Percentiles rank a stretch among this genome's conserved stretches.
Conservation (phyloP, 1,140 invertebrate species). For the Drosophila azteca region DNA sequence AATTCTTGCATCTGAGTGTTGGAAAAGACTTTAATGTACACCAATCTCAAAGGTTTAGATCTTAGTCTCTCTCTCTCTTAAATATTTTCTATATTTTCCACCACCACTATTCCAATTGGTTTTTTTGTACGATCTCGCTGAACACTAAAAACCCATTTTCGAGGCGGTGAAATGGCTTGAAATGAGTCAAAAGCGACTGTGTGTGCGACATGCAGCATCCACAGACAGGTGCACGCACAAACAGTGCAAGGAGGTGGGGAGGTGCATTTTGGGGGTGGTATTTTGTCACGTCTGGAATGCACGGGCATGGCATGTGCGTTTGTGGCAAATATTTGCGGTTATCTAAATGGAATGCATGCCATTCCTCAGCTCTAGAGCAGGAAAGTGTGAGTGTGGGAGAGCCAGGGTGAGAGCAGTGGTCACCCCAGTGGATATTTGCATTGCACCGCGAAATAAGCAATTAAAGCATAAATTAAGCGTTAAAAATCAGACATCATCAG, state of each 20-base stretch:
- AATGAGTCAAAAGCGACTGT: too few relatives aligned
- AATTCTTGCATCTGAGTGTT: too few relatives aligned
- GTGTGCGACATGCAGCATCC: not conserved
- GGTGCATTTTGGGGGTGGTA: not conserved
- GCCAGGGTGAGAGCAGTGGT: constrained; percentile 36
- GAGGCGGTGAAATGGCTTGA: too few relatives aligned
- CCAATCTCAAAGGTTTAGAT: too few relatives aligned
- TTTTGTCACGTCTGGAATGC: constrained; percentile 31
- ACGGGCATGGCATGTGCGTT: constrained; percentile 47
- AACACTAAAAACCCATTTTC: too few relatives aligned
- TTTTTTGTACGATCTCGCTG: not conserved
- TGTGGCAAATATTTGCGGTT: constrained; percentile 80
- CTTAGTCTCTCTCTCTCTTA: too few relatives aligned
- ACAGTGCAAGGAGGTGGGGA: too few relatives aligned
- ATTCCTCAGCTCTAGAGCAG: constrained; percentile 15
- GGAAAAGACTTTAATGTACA: too few relatives aligned
- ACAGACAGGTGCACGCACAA: too few relatives aligned
- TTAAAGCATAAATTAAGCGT: constrained; percentile 78
- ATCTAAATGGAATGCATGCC: constrained; percentile 74
- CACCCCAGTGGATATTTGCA: constrained; percentile 33
- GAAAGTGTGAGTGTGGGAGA: too few relatives aligned
- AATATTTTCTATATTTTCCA: too few relatives aligned
- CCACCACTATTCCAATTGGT: too few relatives aligned
- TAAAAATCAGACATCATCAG: constrained; percentile 66
- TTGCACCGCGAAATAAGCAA: constrained; percentile 65